Evolutionary conservation across 2,888 invertebrate species (phyloP).

Genomic region (Conomelus anceps): DNA sequence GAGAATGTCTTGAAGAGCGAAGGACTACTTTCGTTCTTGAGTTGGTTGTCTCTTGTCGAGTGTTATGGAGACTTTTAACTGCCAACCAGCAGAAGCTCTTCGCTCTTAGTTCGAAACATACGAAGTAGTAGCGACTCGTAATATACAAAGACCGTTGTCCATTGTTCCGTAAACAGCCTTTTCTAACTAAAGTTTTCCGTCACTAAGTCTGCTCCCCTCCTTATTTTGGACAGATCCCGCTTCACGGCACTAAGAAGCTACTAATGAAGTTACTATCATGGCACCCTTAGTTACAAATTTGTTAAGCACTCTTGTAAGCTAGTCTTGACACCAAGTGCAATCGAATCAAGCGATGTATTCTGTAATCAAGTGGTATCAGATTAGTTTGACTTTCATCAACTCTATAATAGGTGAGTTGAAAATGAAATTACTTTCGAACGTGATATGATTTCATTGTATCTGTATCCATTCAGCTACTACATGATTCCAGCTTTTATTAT

Average conservation of each 20-base stretch:
- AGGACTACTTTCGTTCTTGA: not conserved
- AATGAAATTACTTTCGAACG: too few relatives aligned
- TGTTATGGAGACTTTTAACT: not conserved
- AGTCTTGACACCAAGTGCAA: not conserved
- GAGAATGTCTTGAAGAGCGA: not conserved
- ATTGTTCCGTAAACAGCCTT: not conserved
- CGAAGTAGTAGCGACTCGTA: not conserved
- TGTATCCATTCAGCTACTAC: too few relatives aligned
- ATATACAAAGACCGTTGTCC: not conserved
- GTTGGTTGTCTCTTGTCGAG: not conserved
- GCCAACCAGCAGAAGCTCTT: not conserved
- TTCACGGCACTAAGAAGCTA: too few relatives aligned
- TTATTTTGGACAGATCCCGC: not conserved
- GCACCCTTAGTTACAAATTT: not conserved
- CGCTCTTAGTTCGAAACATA: not conserved
- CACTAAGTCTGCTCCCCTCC: not conserved
- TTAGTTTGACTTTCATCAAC: not conserved
- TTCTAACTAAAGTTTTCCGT: not conserved
- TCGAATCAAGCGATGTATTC: not conserved
- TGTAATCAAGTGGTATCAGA: not conserved
- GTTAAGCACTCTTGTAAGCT: not conserved
- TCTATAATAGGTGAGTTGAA: not conserved
- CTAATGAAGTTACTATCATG: too few relatives aligned
- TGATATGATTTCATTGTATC: not conserved
- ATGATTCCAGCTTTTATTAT: too few relatives aligned